Conservation (phyloP, 2,888 invertebrate species). For the Lobophora halterata region DNA sequence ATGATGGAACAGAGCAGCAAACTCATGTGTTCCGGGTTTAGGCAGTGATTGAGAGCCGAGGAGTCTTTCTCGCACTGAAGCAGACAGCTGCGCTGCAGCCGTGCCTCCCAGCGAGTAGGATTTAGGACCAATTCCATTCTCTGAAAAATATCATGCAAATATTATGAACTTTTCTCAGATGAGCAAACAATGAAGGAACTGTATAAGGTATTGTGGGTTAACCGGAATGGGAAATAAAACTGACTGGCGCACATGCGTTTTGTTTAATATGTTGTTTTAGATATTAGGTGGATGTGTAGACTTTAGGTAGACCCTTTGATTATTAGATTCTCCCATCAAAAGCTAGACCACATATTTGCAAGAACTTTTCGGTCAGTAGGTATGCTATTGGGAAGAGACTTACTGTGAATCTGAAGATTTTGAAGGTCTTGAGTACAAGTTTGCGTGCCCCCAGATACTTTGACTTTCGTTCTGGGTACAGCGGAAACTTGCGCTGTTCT, state of each 20-base stretch:
- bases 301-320: too few relatives aligned
- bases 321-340: too few relatives aligned
- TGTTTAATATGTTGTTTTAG: too few relatives aligned
- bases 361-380: too few relatives aligned
- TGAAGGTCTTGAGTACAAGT: conserved; percentile 90
- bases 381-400: conserved; percentile 50
- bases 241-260: too few relatives aligned
- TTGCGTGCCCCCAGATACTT: conserved; percentile 94
- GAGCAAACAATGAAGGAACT: too few relatives aligned
- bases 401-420: conserved; percentile 85
- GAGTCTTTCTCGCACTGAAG: conserved; percentile 90
- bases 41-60: conserved; percentile 93
- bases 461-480: conserved; percentile 92
- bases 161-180: too few relatives aligned
- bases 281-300: too few relatives aligned
- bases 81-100: conserved; percentile 92
- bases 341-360: too few relatives aligned
- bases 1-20: conserved; percentile 82
- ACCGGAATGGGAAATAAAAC: too few relatives aligned
- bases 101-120: conserved; percentile 92
- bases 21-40: conserved; percentile 87
- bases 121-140: conserved; percentile 89
- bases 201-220: too few relatives aligned
- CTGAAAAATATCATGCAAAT: conserved; percentile 63
- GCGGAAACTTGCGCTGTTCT: conserved; percentile 92